phyloP scores from a whole-genome alignment of 2,113 vertebrate species.

The Cyphomyrus discorhynchus region DNA sequence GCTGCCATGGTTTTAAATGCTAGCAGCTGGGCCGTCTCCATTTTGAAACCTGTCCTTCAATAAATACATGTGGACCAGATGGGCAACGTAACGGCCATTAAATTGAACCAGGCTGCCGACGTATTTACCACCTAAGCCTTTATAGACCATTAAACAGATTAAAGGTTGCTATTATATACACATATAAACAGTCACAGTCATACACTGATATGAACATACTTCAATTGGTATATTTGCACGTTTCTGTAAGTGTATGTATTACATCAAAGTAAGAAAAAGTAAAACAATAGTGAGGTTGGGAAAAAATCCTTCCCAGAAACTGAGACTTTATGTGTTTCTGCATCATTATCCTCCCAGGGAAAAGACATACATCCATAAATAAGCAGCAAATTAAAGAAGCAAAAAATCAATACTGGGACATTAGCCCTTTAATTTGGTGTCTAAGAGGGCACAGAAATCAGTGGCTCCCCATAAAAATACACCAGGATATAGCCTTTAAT shows the following conservation, averaged over 20 bases:
- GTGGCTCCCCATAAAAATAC: conserved; percentile 44
- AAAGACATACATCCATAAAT: conserved; percentile 49
- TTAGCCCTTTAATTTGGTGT: conserved; percentile 58
- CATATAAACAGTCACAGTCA: conserved; percentile 23
- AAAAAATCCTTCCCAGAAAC: not conserved
- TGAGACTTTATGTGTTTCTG: not conserved
- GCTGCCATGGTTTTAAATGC: conserved; percentile 48
- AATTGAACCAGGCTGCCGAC: conserved; percentile 55
- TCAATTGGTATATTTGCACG: not conserved
- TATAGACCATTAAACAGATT: conserved; percentile 46
- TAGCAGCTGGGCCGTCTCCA: conserved; percentile 47
- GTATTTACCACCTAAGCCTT: conserved; percentile 53
- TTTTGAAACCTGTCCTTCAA: conserved; percentile 49
- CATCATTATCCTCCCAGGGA: conserved; percentile 13
- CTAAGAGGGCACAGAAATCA: conserved; percentile 41
- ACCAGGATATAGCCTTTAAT: conserved; percentile 29
- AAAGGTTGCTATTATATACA: conserved; percentile 28
- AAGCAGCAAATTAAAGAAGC: conserved; percentile 56
- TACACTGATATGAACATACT: not conserved
- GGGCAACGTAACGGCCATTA: conserved; percentile 46
- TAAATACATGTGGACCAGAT: conserved; percentile 48
- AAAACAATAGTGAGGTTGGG: not conserved
- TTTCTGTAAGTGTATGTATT: not conserved
- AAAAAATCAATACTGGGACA: conserved; percentile 56
- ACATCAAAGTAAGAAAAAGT: not conserved